phyloP scores from a whole-genome alignment of 1,140 invertebrate genomes.

The Zaprionus africanus region DNA sequence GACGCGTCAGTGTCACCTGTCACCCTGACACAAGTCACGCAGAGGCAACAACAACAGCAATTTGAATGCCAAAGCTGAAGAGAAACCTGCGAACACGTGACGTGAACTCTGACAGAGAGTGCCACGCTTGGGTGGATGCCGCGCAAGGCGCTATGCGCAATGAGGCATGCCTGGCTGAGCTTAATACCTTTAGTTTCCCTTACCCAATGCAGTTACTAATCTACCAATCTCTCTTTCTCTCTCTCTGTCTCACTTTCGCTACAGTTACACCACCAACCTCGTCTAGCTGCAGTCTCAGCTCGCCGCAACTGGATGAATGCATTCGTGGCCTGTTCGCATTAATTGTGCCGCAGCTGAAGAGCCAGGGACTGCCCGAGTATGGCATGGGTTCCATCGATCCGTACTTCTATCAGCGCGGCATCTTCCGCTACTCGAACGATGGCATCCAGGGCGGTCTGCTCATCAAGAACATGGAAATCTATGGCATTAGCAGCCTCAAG shows the following conservation, averaged over 20 bases:
- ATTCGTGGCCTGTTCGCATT: constrained; percentile 63
- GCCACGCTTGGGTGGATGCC: constrained; percentile 52
- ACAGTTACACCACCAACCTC: constrained; percentile 52
- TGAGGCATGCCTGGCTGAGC: constrained; percentile 56
- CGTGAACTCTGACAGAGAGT: constrained; percentile 49
- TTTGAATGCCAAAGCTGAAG: constrained; percentile 36
- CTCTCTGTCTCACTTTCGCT: constrained; percentile 47
- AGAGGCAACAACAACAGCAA: constrained; percentile 23
- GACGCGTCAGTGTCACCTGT: constrained; percentile 44
- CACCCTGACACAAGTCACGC: constrained; percentile 58
- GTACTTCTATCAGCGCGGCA: constrained; percentile 76
- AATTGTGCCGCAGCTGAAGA: constrained; percentile 61
- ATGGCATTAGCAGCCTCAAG: constrained; percentile 72
- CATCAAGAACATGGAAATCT: constrained; percentile 81
- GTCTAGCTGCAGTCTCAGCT: constrained; percentile 59
- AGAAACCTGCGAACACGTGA: constrained; percentile 16
- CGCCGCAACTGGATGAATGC: constrained; percentile 70
- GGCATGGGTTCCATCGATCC: constrained; percentile 73
- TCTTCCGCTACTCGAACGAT: constrained; percentile 79
- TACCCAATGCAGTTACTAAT: not conserved
- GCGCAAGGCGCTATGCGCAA: constrained; percentile 38
- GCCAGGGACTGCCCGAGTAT: constrained; percentile 61
- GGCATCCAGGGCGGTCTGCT: constrained; percentile 79
- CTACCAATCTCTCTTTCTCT: not conserved
- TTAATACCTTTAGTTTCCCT: constrained; percentile 32